Evolutionary conservation across 2,113 vertebrate species (phyloP), one percentile per base, ranked within the genome.

Genomic region (Drymodes brunneopygia): DNA sequence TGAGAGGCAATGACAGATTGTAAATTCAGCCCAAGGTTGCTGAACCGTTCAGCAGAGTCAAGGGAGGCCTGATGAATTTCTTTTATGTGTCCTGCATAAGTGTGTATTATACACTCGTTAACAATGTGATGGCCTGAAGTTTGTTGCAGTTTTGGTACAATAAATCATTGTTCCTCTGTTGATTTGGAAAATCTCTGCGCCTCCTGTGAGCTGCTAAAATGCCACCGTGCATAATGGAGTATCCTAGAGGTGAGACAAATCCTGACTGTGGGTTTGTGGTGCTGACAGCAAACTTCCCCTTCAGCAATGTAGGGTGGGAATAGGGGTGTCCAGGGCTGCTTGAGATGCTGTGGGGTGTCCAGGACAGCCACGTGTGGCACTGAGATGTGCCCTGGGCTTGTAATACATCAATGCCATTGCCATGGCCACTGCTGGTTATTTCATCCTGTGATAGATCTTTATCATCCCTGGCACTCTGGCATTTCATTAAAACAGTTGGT

Each of bases 21-120:
- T 83, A 95, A 95, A 94, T 93, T 88, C 88, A 93, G 12, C 82
- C 71, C 82, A 83, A 92, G 86, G 91, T 51, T 88, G 64, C 82
- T 93, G 95, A 94, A 93, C 94, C 75, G 1, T 95, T 97, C 90
- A 70, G 67, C 14, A 73, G 86, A 97, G 79, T 77, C 92, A 94
- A 77, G 91, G 64, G 86, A 93, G 82, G 60, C 47, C 72, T 94
- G 94, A 95, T 93, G 80, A 93, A 93, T 97, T 96, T 71, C 80
- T 81, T 92, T 60, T 81, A 74, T 8, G 4, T 18, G 5, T 90
- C 64, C 88, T 92, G 91, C 92, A 78, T 96, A 97, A 86, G 47
- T 1, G 11, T 90, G 47, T n/a, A 86, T 95, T 94, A 88, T 92
- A 83, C 82, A 88, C 75, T 90, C 24, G 0, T 95, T 97, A 94